Conservation (phyloP, 2,113 vertebrate genomes). For the Narcine bancroftii region DNA sequence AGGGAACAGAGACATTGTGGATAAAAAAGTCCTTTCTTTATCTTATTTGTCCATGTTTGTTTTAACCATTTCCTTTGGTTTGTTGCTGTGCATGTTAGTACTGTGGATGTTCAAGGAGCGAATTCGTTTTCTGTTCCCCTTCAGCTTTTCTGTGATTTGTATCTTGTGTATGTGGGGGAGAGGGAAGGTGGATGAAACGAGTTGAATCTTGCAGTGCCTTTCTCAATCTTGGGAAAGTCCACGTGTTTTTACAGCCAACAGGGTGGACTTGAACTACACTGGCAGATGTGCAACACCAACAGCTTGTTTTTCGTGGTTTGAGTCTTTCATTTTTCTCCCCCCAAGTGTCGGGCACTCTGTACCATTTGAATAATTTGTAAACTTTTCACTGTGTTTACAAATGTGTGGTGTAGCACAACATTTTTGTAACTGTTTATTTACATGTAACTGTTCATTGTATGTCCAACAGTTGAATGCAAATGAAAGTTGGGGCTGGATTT, state of each 20-base stretch:
- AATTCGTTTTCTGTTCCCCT: neutral
- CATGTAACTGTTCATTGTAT: neutral
- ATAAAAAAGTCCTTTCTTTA: neutral
- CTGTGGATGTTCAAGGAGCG: no score
- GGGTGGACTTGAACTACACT: no score
- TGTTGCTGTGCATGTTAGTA: no score
- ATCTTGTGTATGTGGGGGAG: neutral
- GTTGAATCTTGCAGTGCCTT: no score
- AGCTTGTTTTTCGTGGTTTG: neutral
- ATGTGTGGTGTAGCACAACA: neutral
- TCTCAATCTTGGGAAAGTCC: no score
- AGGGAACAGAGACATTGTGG: no score
- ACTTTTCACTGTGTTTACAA: neutral
- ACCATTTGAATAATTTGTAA: neutral
- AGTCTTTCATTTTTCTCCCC: no score
- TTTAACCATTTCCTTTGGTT: neutral
- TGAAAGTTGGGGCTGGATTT: neutral
- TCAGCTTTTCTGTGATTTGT: neutral
- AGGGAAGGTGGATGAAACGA: no score
- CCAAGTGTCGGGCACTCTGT: neutral
- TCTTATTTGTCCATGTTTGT: neutral
- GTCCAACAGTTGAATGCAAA: neutral
- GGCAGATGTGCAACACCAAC: neutral
- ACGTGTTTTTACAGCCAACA: no score
- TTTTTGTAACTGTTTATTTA: neutral